Evolutionary conservation across 2,113 vertebrate genomes (phyloP).

Genomic region (Aix galericulata): DNA sequence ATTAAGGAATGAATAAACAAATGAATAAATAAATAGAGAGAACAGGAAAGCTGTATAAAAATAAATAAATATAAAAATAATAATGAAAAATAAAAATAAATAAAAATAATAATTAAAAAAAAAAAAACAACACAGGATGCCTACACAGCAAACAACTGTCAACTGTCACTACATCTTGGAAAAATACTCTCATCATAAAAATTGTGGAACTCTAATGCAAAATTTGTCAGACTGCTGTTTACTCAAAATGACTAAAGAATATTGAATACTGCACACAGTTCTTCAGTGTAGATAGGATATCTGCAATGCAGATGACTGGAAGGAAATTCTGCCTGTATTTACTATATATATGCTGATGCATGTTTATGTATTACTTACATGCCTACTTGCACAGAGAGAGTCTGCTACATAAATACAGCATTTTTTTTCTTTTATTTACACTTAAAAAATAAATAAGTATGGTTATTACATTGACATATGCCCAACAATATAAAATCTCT

Average conservation of each 20-base stretch:
- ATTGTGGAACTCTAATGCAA: neutral
- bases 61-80: too few relatives aligned
- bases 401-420: neutral
- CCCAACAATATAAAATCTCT: neutral
- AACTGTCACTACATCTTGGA: neutral
- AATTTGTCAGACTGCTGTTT: neutral
- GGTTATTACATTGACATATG: neutral
- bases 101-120: neutral
- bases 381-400: neutral
- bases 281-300: neutral
- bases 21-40: neutral
- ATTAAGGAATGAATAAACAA: neutral
- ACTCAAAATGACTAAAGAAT: neutral
- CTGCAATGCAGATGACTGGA: conserved; percentile 55
- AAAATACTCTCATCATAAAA: neutral
- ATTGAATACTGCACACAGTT: neutral
- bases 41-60: neutral
- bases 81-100: too few relatives aligned
- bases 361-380: neutral
- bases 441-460: neutral
- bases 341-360: neutral
- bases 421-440: neutral
- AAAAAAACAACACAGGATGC: neutral
- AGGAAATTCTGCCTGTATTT: neutral
- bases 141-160: neutral